phyloP scores from a whole-genome alignment of 2,888 invertebrate genomes.

The Parnassius smintheus region DNA sequence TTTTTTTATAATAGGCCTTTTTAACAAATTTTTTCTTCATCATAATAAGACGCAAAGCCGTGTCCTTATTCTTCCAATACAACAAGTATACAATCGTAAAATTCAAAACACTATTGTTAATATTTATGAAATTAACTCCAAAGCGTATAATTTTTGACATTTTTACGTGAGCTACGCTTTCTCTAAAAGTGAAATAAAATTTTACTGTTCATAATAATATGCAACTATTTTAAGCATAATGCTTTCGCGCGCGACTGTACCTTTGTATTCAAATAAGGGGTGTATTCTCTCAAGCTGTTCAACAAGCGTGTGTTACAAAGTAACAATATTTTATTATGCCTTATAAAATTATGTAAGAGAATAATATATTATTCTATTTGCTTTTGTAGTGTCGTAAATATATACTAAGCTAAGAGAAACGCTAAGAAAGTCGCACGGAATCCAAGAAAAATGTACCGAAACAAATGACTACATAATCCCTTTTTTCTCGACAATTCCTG shows the following conservation, averaged over 20 bases:
- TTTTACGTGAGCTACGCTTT: constrained; percentile 5
- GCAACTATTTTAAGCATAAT: not conserved
- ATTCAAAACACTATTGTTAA: not conserved
- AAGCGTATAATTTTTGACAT: not conserved
- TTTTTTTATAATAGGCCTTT: no score
- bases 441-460: no score
- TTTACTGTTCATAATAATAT: not conserved
- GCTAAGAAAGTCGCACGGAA: no score
- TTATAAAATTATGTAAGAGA: no score
- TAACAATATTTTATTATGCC: no score
- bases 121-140: constrained; percentile 5
- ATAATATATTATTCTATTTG: no score
- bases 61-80: not conserved
- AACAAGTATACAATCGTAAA: not conserved
- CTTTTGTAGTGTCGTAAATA: no score
- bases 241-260: constrained; percentile 6
- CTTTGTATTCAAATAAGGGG: constrained; percentile 16
- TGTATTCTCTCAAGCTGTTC: constrained; percentile 10
- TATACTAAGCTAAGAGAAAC: no score
- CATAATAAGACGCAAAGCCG: no score
- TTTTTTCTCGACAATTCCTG: no score
- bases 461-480: no score
- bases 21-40: no score
- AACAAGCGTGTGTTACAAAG: constrained; percentile 1
- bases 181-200: constrained; percentile 7